phyloP scores from a whole-genome alignment of 92 coral and sea anemone genomes.

The Meandrina meandrites region DNA sequence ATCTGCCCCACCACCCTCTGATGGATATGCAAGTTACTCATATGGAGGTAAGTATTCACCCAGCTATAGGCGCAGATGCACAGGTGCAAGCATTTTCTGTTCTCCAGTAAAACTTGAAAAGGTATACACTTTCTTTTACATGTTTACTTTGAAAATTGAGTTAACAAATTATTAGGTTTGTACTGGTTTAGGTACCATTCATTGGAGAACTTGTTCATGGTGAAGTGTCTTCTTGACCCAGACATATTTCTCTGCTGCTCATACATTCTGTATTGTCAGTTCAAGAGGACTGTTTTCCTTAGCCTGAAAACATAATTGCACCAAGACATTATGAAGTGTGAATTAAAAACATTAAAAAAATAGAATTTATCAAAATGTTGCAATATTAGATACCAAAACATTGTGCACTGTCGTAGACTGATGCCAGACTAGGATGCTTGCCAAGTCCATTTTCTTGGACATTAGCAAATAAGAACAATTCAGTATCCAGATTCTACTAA shows the following conservation, averaged over 20 bases:
- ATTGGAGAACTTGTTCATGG: neutral
- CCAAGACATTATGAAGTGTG: no score
- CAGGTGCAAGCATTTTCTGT: neutral
- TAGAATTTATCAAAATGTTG: neutral
- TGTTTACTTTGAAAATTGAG: neutral
- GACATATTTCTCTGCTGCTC: no score
- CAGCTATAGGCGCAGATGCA: neutral
- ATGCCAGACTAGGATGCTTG: neutral
- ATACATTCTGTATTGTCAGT: neutral
- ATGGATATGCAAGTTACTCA: slow-evolving; percentile 13
- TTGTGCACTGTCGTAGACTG: neutral
- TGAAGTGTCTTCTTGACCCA: neutral
- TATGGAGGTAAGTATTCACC: slow-evolving; percentile 22
- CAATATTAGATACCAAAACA: neutral
- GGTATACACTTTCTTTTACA: neutral
- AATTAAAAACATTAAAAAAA: no score
- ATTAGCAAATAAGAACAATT: neutral
- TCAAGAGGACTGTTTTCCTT: neutral
- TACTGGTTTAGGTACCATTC: neutral
- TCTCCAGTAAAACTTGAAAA: neutral
- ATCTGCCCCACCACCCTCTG: slow-evolving; percentile 60
- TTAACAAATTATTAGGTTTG: neutral
- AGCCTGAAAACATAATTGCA: neutral
- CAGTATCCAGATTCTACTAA: neutral
- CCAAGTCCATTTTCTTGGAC: no score